Conservation (phyloP, 1,140 invertebrate genomes). For the Cephus cinctus region DNA sequence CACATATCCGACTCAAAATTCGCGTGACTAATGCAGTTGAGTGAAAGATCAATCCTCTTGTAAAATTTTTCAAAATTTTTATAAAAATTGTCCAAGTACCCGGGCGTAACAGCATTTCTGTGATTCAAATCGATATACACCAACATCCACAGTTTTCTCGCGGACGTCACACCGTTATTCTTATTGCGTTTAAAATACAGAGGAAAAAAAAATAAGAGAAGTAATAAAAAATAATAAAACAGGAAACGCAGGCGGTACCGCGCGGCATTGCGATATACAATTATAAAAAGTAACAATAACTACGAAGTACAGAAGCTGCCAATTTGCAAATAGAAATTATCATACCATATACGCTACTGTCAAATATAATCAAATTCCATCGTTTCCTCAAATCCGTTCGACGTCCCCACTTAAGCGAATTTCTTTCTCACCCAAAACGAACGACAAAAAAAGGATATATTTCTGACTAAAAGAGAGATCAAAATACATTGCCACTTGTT, state of each 20-base stretch:
- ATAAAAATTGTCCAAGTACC: constrained; percentile 6
- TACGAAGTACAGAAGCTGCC: constrained; percentile 53
- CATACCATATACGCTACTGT: constrained; percentile 23
- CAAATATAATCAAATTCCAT: constrained; percentile 20
- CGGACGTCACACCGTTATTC: too few relatives aligned
- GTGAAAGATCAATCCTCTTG: too few relatives aligned
- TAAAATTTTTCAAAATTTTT: too few relatives aligned
- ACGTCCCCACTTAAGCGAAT: constrained; percentile 39
- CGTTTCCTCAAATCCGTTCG: constrained; percentile 26
- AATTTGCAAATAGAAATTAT: constrained; percentile 38
- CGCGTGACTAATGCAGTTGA: too few relatives aligned
- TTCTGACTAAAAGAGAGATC: constrained; percentile 69
- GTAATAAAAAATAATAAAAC: too few relatives aligned
- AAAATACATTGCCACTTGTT: constrained; percentile 75
- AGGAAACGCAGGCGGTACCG: too few relatives aligned
- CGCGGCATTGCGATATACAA: too few relatives aligned
- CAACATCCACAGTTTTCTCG: too few relatives aligned
- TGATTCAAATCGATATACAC: constrained; percentile 26
- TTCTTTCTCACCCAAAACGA: constrained; percentile 45
- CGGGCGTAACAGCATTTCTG: neutral
- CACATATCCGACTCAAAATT: too few relatives aligned
- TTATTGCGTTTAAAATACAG: too few relatives aligned
- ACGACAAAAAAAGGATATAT: constrained; percentile 44
- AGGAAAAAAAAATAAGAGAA: too few relatives aligned
- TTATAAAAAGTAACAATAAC: too few relatives aligned